phyloP scores from a whole-genome alignment of 2,113 vertebrate species.

The Terrapene triunguis region DNA sequence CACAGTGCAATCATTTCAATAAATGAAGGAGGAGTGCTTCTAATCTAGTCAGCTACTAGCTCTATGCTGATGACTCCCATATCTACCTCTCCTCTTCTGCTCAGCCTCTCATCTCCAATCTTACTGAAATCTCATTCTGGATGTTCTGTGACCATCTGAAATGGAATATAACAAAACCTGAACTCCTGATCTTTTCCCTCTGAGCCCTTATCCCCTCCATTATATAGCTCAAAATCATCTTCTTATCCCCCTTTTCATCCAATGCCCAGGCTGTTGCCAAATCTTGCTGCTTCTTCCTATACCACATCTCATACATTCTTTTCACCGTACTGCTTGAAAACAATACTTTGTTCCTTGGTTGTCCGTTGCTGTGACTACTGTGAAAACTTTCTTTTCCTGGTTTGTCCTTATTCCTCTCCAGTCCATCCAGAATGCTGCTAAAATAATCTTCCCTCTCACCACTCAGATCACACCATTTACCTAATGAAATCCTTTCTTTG shows the following conservation, averaged over 20 bases:
- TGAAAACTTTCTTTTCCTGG: background rate
- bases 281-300: background rate
- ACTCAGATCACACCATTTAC: background rate
- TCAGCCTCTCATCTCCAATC: conserved; percentile 52
- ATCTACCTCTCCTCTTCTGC: conserved; percentile 46
- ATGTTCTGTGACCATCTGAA: conserved; percentile 35
- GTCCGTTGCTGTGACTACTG: background rate
- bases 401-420: background rate
- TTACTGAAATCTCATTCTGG: conserved; percentile 51
- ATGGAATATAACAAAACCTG: background rate
- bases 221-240: background rate
- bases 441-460: background rate
- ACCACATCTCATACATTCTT: background rate
- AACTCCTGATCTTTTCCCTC: background rate
- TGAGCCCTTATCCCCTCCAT: background rate
- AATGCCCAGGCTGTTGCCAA: background rate
- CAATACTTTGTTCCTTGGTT: background rate
- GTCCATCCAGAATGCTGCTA: background rate
- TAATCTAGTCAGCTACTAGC: conserved; percentile 61
- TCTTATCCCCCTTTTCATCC: background rate
- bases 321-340: background rate
- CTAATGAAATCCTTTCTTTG: background rate
- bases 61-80: conserved; percentile 48
- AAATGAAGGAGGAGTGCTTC: conserved; percentile 55
- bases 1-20: conserved; percentile 46